phyloP scores from a whole-genome alignment of 23 tunicate genomes.

The Ciona savignyi region DNA sequence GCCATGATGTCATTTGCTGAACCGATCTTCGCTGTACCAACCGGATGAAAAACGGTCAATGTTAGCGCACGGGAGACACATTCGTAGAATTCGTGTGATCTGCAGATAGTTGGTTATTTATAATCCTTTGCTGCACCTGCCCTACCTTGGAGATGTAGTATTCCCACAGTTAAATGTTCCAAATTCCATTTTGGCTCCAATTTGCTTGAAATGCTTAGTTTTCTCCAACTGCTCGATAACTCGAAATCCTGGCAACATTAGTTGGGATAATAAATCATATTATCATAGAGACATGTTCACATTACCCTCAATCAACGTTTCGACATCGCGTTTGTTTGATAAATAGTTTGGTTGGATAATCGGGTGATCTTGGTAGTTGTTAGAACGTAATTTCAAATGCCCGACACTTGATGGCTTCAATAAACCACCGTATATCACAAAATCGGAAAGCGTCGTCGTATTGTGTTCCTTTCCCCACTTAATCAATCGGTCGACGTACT shows the following conservation, averaged over 20 bases:
- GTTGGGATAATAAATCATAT: no score
- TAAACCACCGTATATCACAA: neutral
- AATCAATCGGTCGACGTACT: neutral
- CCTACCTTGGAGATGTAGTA: neutral
- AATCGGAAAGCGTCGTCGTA: neutral
- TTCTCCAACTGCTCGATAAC: constrained; percentile 14
- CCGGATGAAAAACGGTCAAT: neutral
- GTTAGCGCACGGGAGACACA: neutral
- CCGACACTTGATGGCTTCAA: neutral
- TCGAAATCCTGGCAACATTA: constrained; percentile 28
- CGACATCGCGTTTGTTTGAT: neutral
- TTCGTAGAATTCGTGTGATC: neutral
- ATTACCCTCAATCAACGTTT: neutral
- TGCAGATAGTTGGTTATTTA: neutral
- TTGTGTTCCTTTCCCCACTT: neutral
- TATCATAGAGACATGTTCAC: no score
- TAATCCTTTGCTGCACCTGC: neutral
- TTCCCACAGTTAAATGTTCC: constrained; percentile 4
- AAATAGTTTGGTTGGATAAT: constrained; percentile 3
- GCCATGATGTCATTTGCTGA: neutral
- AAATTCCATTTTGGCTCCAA: constrained; percentile 7
- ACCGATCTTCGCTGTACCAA: neutral
- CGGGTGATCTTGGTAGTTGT: neutral
- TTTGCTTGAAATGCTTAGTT: constrained; percentile 4
- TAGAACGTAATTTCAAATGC: neutral